These are phyloP conservation scores for Arctopsyche grandis DNA, from an alignment of 1,140 invertebrate genomes.

Conservation along the genomic window DNA sequence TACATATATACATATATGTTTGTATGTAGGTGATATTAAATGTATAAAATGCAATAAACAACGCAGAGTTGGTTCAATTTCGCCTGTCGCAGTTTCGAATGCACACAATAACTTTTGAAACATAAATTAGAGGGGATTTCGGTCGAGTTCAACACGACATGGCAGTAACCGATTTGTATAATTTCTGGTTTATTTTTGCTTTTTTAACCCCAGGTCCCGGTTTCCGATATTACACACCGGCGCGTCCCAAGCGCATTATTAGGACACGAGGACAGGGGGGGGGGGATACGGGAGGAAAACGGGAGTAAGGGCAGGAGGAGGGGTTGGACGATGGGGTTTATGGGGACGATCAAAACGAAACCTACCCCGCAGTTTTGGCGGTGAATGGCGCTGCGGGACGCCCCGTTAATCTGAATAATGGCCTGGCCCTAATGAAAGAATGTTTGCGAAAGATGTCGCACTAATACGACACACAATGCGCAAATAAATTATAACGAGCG, in stretches of 20 bases:
- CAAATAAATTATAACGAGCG: slow-evolving; percentile 9
- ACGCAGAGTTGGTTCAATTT: too few relatives aligned
- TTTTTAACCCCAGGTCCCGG: slow-evolving; percentile 4
- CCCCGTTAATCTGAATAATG: slow-evolving; percentile 53
- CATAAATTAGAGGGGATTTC: too few relatives aligned
- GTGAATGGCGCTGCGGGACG: slow-evolving; percentile 49
- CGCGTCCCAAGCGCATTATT: too few relatives aligned
- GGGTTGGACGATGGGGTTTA: background rate
- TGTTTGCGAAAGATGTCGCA: slow-evolving; percentile 54
- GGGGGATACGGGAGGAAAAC: background rate
- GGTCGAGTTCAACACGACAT: too few relatives aligned
- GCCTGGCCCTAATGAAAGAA: slow-evolving; percentile 50
- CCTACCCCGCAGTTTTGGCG: background rate
- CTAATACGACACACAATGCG: slow-evolving; percentile 51
- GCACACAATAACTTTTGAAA: too few relatives aligned
- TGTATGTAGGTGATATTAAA: background rate
- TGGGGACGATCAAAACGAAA: background rate
- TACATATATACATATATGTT: slow-evolving; percentile 1
- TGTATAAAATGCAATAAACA: background rate
- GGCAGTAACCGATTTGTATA: slow-evolving; percentile 26
- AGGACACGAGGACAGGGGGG: background rate
- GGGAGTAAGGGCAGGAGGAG: background rate
- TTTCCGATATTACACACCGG: background rate
- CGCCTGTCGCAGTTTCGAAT: too few relatives aligned
- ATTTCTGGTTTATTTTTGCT: slow-evolving; percentile 5